These are phyloP conservation scores for Clarias macrocephalus DNA, from an alignment of 2,113 vertebrate genomes.

Conservation along the genomic window DNA sequence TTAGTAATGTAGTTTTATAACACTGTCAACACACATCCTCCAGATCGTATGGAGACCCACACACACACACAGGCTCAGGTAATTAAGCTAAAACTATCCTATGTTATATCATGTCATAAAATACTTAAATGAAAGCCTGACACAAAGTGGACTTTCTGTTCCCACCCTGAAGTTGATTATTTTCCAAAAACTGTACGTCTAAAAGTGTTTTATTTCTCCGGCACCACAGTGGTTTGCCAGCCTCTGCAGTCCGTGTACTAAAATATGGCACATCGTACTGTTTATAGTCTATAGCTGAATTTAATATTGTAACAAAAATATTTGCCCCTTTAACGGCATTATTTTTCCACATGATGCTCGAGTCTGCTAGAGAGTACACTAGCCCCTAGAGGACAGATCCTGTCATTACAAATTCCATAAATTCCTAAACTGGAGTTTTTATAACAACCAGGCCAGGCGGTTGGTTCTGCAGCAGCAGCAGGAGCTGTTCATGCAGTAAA, in stretches of 20 bases:
- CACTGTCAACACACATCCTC: constrained; percentile 15
- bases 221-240: not conserved
- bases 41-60: not conserved
- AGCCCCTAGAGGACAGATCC: constrained; percentile 13
- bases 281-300: not conserved
- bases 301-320: not conserved
- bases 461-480: not conserved
- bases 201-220: not conserved
- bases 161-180: not conserved
- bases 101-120: not conserved
- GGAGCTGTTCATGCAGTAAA: not conserved
- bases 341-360: not conserved
- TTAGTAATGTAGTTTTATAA: constrained; percentile 45
- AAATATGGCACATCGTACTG: not conserved
- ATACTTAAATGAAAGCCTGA: not conserved
- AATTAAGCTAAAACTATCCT: not conserved
- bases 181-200: not conserved
- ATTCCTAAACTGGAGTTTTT: not conserved
- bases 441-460: not conserved
- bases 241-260: not conserved
- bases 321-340: not conserved
- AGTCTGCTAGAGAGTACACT: not conserved
- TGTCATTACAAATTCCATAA: constrained; percentile 12
- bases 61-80: not conserved
- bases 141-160: not conserved